Evolutionary conservation across 2,113 vertebrate species (phyloP), one percentile per base, ranked within the genome.

Genomic region (Syngnathus scovelli): DNA sequence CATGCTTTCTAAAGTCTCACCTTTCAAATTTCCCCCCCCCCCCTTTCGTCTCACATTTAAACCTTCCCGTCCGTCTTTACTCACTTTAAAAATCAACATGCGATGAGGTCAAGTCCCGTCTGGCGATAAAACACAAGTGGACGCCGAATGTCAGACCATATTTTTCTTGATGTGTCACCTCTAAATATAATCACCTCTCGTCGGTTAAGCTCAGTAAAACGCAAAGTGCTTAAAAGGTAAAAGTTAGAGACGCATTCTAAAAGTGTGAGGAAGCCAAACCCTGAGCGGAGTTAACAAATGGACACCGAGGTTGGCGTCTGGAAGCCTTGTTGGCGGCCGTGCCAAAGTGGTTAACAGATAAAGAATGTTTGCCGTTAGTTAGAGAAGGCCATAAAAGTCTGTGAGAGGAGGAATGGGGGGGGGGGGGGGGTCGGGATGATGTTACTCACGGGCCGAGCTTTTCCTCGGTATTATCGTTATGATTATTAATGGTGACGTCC

Each of bases 301-400:
- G 60, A 21, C 38, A 8, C 37, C 12, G 15, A 19, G 18, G 59
- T 39, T 39, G 18, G 37, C 37, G 59, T 39, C 16, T 39, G 8
- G 19, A 39, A 23, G 60, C n/a, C 38, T 61, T 68, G 39, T 61
- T 64, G 15, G 19, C 61, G 27, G 56, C 61, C 58, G 23, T 15
- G 69, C 13, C 51, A 65, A 37, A 69, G 49, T 44, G 49, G n/a
- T 61, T 43, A 23, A 41, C 10, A 15, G 39, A n/a, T 62, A n/a
- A 23, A 79, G 68, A 23, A 55, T 8, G 52, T 66, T 73, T 18
- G 66, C 44, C 48, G 68, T 66, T 66, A 67, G 56, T 36, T 51
- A 49, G 60, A 38, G 51, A 76, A 75, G 61, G 65, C 79, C 82
- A 61, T 82, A 87, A 75, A 87, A 73, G 78, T 79, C 70, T 71